Conservation (phyloP, 2,888 invertebrate genomes). For the Amphimallon solstitiale region DNA sequence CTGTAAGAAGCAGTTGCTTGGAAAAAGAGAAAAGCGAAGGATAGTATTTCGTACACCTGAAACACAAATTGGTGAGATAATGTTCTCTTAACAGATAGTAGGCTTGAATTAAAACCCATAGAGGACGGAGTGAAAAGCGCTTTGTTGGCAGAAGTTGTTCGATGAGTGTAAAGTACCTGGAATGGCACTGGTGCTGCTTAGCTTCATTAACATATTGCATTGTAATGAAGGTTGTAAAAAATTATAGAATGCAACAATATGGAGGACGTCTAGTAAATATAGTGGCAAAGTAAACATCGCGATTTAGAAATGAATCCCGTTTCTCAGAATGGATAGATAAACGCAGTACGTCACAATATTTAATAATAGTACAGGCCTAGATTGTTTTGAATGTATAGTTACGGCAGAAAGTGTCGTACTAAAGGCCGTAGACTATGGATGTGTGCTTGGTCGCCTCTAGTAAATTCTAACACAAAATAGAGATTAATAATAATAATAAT, state of each 20-base stretch:
- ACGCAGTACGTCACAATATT: not conserved
- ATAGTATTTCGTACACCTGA: constrained; percentile 18
- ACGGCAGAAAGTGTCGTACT: too few relatives aligned
- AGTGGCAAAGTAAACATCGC: constrained; percentile 14
- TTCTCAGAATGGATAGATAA: not conserved
- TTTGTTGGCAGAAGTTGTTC: not conserved
- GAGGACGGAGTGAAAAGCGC: not conserved
- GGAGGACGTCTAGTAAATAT: constrained; percentile 17
- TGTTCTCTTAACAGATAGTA: not conserved
- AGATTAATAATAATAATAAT: too few relatives aligned
- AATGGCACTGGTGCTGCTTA: not conserved
- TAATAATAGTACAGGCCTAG: too few relatives aligned
- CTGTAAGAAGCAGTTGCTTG: constrained; percentile 14
- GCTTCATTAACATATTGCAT: constrained; percentile 28
- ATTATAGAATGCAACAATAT: not conserved
- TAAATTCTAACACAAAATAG: too few relatives aligned
- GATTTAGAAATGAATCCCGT: constrained; percentile 1
- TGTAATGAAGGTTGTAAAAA: constrained; percentile 28
- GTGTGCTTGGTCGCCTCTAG: too few relatives aligned
- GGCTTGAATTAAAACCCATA: constrained; percentile 6
- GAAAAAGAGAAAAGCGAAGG: constrained; percentile 2
- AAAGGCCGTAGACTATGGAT: too few relatives aligned
- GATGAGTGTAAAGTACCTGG: not conserved
- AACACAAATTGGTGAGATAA: constrained; percentile 2
- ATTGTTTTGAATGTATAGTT: too few relatives aligned